Base-by-base conservation (phyloP, 2,888 invertebrate genomes). In the Cotesia congregata region DNA sequence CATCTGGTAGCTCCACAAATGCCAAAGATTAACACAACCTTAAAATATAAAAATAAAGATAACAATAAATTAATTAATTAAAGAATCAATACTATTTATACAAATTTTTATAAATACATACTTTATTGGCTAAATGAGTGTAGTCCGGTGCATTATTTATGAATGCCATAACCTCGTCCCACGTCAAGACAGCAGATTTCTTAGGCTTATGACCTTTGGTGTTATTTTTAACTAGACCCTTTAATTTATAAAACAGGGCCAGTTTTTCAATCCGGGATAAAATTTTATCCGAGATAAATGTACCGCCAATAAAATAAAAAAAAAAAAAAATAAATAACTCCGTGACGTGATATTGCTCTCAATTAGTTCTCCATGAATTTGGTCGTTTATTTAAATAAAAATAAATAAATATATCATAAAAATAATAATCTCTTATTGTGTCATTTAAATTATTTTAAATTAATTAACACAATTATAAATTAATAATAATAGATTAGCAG, bases 1-100 rank as follows among this genome's bases (percentile, higher is more conserved):
- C 78, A 77, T 64, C 74, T 38, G 38, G 74, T 64, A 64, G 72
- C 72, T 30, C 78, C 78, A 67, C 76, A 74, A 72, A 78, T 77
- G 39, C 78, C 78, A 68, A 76, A 74, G 30, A 77, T 69, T 17
- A 74, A 41, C 41, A 78, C 68, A 75, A 78, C 72, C 72, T 77
- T 7, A n/a, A 67, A 67, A 41, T 41, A 38, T 30, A 30, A 12
- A 12, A 70, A 70, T 75, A 17, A 30, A 30, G 30, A 30, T 30
- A 30, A 30, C 30, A 30, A 30, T 30, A 30, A 30, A 30, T 30
- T 30, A 59, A 59, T 30, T 65, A 68, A 17, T 68, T 30, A 39
- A 38, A 9, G 0, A 38, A 67, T 17, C 0, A 30, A 67, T 67
- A 41, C 41, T 6, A 41, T 6, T 41, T 6, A 41, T 7, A 67